These are phyloP conservation scores for Cyclophora punctaria DNA, from an alignment of 2,888 invertebrate species.

Conservation along the genomic window DNA sequence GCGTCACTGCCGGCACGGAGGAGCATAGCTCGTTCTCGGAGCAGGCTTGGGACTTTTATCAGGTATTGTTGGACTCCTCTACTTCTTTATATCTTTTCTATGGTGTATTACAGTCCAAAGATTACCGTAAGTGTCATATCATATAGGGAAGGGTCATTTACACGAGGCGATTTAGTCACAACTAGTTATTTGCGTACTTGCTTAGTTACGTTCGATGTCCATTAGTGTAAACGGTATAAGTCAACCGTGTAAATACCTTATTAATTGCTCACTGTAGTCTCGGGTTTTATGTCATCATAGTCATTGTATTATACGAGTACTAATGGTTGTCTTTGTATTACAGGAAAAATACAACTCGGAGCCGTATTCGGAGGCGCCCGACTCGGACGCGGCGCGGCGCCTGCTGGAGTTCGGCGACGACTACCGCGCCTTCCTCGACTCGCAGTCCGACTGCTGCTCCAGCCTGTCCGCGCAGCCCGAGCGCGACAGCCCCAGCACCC, in stretches of 20 bases:
- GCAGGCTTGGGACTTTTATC: conserved; percentile 96
- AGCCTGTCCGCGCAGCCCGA: conserved; percentile 81
- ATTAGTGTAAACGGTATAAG: not conserved
- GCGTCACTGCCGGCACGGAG: conserved; percentile 79
- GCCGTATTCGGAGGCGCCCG: conserved; percentile 89
- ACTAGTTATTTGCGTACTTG: no score
- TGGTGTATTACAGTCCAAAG: no score
- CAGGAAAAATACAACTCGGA: conserved; percentile 95
- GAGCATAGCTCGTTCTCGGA: conserved; percentile 90
- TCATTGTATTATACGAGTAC: no score
- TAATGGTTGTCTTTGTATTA: conserved; percentile 18
- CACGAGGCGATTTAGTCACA: no score
- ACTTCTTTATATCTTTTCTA: no score
- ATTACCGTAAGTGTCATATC: no score
- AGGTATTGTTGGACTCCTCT: conserved; percentile 64
- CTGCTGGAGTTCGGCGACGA: conserved; percentile 92
- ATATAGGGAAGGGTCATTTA: no score
- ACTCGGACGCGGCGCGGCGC: conserved; percentile 88
- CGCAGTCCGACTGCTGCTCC: conserved; percentile 91
- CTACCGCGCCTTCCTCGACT: conserved; percentile 91
- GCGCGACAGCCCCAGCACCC: conserved; percentile 53
- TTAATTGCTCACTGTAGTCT: not conserved
- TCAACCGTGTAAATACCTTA: not conserved
- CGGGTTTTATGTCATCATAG: not conserved
- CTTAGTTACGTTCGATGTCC: no score